phyloP scores from a whole-genome alignment of 2,888 invertebrate genomes.

The Temnothorax ravouxi region DNA sequence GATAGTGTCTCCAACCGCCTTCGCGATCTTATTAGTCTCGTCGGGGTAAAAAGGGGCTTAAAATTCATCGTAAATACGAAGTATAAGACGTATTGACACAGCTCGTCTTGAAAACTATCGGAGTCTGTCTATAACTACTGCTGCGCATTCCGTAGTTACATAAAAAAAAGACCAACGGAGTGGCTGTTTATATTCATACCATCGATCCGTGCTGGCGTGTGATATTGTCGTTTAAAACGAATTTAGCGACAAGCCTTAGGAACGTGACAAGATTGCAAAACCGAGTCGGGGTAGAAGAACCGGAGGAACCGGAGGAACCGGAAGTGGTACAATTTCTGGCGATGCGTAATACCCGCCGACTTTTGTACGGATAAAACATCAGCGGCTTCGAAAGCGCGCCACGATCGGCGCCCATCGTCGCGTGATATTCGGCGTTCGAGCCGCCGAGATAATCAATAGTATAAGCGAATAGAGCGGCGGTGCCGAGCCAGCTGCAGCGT shows the following conservation, averaged over 20 bases:
- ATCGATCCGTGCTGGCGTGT: slow-evolving; percentile 31
- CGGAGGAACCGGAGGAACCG: background rate
- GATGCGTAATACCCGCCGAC: background rate
- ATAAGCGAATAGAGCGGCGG: slow-evolving; percentile 48
- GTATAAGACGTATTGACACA: slow-evolving; percentile 32
- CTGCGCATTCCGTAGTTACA: slow-evolving; percentile 5
- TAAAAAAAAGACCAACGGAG: slow-evolving; percentile 16
- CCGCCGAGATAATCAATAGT: slow-evolving; percentile 51
- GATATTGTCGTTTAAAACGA: slow-evolving; percentile 26
- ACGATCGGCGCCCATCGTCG: slow-evolving; percentile 28
- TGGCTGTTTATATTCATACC: slow-evolving; percentile 36
- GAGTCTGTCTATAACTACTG: slow-evolving; percentile 20
- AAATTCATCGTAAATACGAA: slow-evolving; percentile 28
- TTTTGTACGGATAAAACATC: background rate
- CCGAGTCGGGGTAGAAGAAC: background rate
- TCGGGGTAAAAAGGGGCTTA: background rate
- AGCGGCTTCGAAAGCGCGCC: slow-evolving; percentile 7
- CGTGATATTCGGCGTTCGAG: slow-evolving; percentile 43
- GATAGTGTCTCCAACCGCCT: background rate
- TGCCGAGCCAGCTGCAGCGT: slow-evolving; percentile 51
- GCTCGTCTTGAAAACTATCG: slow-evolving; percentile 38
- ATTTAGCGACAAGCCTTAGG: background rate
- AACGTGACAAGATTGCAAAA: background rate
- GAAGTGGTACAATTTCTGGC: background rate
- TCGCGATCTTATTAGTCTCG: slow-evolving; percentile 3